Evolutionary conservation across 2,113 vertebrate species (phyloP).

Genomic region (Corythornis cristatus): DNA sequence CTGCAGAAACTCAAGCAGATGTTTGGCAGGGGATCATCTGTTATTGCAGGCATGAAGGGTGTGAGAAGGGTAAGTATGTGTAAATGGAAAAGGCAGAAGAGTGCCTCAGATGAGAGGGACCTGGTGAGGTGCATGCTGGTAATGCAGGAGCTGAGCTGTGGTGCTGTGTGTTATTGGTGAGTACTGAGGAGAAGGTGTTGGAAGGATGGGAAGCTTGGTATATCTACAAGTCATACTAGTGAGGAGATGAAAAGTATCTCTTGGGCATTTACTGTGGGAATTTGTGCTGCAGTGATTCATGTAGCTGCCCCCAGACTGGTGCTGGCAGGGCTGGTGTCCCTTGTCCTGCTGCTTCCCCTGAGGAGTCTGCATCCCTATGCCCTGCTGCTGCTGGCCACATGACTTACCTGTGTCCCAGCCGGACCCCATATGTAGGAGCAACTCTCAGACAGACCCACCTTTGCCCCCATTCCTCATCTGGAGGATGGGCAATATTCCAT

Average conservation of each 20-base stretch:
- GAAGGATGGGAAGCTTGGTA: background rate
- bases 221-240: background rate
- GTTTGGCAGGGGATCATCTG: background rate
- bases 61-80: background rate
- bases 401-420: accelerated
- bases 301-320: background rate
- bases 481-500: background rate
- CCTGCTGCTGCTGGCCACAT: accelerated
- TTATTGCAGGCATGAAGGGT: accelerated
- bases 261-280: background rate
- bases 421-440: accelerated
- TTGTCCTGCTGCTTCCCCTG: background rate
- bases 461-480: background rate
- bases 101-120: background rate
- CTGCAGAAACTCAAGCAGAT: accelerated
- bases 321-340: background rate
- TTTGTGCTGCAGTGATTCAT: background rate
- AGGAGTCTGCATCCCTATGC: background rate
- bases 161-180: background rate
- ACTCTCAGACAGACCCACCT: accelerated
- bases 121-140: background rate
- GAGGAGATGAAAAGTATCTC: background rate
- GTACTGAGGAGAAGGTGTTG: background rate
- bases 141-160: background rate
- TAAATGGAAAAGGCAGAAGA: background rate